Percentiles rank a stretch among this genome's conserved stretches.
Evolutionary conservation across 2,888 invertebrate genomes (phyloP).

Genomic region (Limnephilus lunatus): DNA sequence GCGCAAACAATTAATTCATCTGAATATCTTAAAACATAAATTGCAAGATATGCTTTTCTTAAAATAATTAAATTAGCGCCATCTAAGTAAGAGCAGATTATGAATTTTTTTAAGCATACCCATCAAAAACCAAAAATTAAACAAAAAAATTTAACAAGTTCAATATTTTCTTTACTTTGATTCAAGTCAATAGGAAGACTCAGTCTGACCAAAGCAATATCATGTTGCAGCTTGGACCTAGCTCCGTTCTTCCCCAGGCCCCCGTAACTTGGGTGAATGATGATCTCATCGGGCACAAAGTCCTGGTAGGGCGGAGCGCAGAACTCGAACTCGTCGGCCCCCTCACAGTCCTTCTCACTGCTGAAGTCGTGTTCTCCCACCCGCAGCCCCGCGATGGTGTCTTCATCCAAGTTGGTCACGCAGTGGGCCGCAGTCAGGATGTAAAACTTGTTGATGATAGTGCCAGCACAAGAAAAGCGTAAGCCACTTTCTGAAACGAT

Average conservation of each 20-base stretch:
- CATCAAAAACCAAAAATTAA: too few species aligned
- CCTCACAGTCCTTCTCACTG: constrained; percentile 73
- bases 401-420: constrained; percentile 74
- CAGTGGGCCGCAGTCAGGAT: constrained; percentile 81
- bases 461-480: constrained; percentile 78
- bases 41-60: too few species aligned
- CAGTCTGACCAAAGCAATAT: constrained; percentile 79
- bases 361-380: constrained; percentile 80
- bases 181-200: constrained; percentile 74
- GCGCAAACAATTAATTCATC: too few species aligned
- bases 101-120: too few species aligned
- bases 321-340: constrained; percentile 69
- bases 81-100: too few species aligned
- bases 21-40: too few species aligned
- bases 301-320: constrained; percentile 75
- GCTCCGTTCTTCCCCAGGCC: neutral
- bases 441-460: constrained; percentile 76
- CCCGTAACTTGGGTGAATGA: constrained; percentile 77
- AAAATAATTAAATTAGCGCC: too few species aligned
- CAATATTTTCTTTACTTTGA: constrained; percentile 69
- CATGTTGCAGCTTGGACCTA: constrained; percentile 75
- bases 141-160: constrained; percentile 30
- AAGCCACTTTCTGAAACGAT: constrained; percentile 75
- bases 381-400: constrained; percentile 75
- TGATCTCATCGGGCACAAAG: constrained; percentile 72